phyloP scores from a whole-genome alignment of 2,888 invertebrate genomes.

The Physocephala rufipes region DNA sequence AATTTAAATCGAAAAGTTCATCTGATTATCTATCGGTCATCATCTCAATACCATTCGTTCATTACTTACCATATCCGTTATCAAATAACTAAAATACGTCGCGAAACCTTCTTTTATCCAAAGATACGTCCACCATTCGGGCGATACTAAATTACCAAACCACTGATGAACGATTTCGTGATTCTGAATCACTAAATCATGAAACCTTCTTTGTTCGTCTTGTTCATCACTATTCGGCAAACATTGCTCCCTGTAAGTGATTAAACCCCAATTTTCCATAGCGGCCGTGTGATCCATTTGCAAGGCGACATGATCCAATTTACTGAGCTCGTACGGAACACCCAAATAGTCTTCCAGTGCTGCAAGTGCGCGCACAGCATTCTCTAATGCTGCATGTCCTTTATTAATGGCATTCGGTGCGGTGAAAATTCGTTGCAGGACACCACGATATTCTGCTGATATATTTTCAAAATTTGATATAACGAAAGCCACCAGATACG shows the following conservation, averaged over 20 bases:
- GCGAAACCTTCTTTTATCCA: constrained; percentile 79
- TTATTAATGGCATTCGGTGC: constrained; percentile 37
- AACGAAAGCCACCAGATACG: constrained; percentile 81
- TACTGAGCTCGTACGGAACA: constrained; percentile 76
- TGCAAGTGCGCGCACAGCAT: constrained; percentile 37
- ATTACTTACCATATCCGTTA: not conserved
- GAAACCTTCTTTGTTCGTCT: not conserved
- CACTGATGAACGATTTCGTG: constrained; percentile 75
- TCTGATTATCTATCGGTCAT: not conserved
- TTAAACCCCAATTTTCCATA: constrained; percentile 94
- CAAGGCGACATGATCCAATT: constrained; percentile 85
- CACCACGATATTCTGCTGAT: constrained; percentile 53
- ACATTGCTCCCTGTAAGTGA: constrained; percentile 68
- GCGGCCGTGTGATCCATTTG: constrained; percentile 82
- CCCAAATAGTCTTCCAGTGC: constrained; percentile 72
- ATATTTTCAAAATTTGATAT: constrained; percentile 69
- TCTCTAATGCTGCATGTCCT: constrained; percentile 35
- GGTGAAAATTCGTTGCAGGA: constrained; percentile 49
- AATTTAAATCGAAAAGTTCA: not conserved
- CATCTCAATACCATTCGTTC: too few species aligned
- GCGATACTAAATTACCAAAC: constrained; percentile 78
- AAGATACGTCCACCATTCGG: constrained; percentile 73
- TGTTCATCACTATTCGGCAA: constrained; percentile 65
- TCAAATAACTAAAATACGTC: constrained; percentile 37
- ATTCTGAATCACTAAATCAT: constrained; percentile 65